These are phyloP conservation scores for Penaeus monodon DNA, from an alignment of 2,888 invertebrate species.

Conservation along the genomic window DNA sequence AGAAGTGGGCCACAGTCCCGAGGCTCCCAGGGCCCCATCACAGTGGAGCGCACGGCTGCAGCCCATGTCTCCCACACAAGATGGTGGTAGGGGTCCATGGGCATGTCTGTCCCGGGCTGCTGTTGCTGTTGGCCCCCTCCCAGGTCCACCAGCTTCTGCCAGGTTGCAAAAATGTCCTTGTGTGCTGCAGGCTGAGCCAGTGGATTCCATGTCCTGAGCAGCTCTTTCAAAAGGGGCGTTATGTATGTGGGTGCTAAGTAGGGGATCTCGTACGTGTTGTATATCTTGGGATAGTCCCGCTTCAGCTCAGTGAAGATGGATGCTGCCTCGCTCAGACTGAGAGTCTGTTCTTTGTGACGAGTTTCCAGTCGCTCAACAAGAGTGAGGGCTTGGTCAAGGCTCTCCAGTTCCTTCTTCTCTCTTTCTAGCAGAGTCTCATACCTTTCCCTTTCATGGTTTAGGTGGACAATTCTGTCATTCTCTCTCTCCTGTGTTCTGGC, in stretches of 20 bases:
- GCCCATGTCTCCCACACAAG: conserved; percentile 92
- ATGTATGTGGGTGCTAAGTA: conserved; percentile 86
- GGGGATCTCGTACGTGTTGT: conserved; percentile 61
- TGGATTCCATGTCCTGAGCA: conserved; percentile 85
- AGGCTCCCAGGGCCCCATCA: conserved; percentile 75
- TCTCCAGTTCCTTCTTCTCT: conserved; percentile 81
- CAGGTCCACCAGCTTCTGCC: conserved; percentile 70
- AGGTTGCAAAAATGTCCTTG: conserved; percentile 69
- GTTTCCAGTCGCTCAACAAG: conserved; percentile 75
- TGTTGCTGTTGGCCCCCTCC: conserved; percentile 73
- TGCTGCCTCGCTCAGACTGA: conserved; percentile 76
- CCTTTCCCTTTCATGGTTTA: conserved; percentile 84
- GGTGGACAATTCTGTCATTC: conserved; percentile 82
- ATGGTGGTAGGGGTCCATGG: conserved; percentile 79
- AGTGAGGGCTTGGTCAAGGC: conserved; percentile 78
- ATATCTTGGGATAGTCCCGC: conserved; percentile 68
- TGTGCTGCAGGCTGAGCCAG: conserved; percentile 73
- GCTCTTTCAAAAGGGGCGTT: conserved; percentile 83
- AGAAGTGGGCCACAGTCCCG: conserved; percentile 64
- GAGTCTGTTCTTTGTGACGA: conserved; percentile 70
- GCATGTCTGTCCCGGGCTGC: conserved; percentile 42
- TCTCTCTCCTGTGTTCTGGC: conserved; percentile 83
- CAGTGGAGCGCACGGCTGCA: conserved; percentile 82
- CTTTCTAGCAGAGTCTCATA: conserved; percentile 78
- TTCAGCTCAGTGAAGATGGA: conserved; percentile 75